phyloP scores from a whole-genome alignment of 2,797 vertebrate species.

The Parotocinclus haroldoi region DNA sequence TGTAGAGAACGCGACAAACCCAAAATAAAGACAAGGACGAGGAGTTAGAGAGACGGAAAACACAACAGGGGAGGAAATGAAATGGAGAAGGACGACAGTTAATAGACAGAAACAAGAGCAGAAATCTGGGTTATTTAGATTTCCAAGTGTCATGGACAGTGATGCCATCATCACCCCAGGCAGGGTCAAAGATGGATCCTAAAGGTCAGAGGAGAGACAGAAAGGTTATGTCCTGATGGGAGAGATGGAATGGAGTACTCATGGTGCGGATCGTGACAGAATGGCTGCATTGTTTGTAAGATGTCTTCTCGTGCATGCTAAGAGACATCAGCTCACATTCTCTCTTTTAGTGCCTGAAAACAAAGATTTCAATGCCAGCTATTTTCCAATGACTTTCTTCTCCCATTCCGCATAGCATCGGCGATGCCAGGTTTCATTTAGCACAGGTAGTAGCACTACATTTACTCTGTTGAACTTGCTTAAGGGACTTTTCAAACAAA shows the following conservation, averaged over 20 bases:
- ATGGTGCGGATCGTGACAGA: constrained; percentile 49
- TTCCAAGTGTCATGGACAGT: constrained; percentile 67
- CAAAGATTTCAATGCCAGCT: constrained; percentile 73
- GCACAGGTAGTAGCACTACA: too few species aligned
- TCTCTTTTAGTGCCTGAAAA: constrained; percentile 66
- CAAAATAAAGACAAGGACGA: constrained; percentile 58
- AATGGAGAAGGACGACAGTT: constrained; percentile 46
- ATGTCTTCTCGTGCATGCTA: constrained; percentile 71
- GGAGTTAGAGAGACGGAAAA: constrained; percentile 62
- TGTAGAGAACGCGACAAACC: constrained; percentile 55
- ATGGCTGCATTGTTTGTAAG: constrained; percentile 62
- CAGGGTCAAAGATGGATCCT: constrained; percentile 56
- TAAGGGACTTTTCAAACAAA: too few species aligned
- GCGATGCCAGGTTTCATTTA: neutral
- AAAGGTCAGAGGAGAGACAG: constrained; percentile 45
- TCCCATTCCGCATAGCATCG: neutral
- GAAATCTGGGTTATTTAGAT: constrained; percentile 89
- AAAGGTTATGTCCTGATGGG: constrained; percentile 58
- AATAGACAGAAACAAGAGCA: constrained; percentile 64
- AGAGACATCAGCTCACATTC: constrained; percentile 69
- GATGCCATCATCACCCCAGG: constrained; percentile 64
- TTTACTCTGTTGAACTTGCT: too few species aligned
- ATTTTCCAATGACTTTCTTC: neutral
- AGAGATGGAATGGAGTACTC: constrained; percentile 55
- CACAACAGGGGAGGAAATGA: constrained; percentile 46